Evolutionary conservation across 2,888 invertebrate species (phyloP).

Genomic region (Campoletis raptor): DNA sequence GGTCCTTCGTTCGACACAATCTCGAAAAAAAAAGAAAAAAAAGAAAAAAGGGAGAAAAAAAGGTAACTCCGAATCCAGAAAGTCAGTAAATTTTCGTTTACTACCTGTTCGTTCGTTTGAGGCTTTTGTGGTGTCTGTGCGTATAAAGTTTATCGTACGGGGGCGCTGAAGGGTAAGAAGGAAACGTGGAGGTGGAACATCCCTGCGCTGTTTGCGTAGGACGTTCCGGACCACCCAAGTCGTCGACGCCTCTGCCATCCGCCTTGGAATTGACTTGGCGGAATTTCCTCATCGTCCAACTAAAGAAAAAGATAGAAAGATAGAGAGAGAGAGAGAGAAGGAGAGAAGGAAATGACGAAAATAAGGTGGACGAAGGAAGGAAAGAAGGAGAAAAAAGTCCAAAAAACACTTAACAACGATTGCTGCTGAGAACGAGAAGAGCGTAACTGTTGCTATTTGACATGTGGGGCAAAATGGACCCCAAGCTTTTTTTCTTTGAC

Average conservation of each 20-base stretch:
- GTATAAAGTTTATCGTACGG: slow-evolving; percentile 33
- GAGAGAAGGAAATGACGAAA: slow-evolving; percentile 49
- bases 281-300: slow-evolving; percentile 74
- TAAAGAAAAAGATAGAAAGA: slow-evolving; percentile 41
- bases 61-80: slow-evolving; percentile 72
- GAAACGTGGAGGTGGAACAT: slow-evolving; percentile 66
- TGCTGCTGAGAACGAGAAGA: slow-evolving; percentile 34
- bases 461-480: slow-evolving; percentile 40
- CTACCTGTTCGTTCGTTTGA: slow-evolving; percentile 77
- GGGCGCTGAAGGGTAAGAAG: slow-evolving; percentile 48
- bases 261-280: slow-evolving; percentile 80
- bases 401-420: slow-evolving; percentile 25
- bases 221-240: slow-evolving; percentile 81
- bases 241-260: slow-evolving; percentile 79
- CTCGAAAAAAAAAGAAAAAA: slow-evolving; percentile 1
- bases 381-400: not conserved
- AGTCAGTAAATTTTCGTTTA: slow-evolving; percentile 81
- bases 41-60: not conserved
- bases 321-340: slow-evolving; percentile 32
- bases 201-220: slow-evolving; percentile 81
- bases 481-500: slow-evolving; percentile 48
- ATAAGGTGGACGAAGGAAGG: slow-evolving; percentile 17
- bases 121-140: slow-evolving; percentile 61
- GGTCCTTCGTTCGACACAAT: slow-evolving; percentile 22
- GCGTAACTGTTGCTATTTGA: slow-evolving; percentile 62